These are phyloP conservation scores for Anthonomus grandis DNA, from an alignment of 1,140 invertebrate genomes.

Conservation along the genomic window DNA sequence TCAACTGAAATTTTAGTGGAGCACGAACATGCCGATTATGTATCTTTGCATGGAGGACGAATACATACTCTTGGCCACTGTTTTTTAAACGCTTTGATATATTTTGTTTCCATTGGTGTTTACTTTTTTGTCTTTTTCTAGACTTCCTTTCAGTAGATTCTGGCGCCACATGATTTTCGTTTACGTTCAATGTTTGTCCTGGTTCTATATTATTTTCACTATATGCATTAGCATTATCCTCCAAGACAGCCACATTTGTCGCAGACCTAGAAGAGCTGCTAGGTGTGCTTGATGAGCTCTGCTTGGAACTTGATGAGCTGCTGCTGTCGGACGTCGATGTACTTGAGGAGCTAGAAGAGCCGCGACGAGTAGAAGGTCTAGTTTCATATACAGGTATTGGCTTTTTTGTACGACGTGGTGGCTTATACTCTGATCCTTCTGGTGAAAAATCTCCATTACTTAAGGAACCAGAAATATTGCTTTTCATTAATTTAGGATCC, in stretches of 20 bases:
- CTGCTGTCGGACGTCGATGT: conserved; percentile 3
- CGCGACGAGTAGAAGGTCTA: conserved; percentile 5
- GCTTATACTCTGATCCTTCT: conserved; percentile 8
- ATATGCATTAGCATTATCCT: neutral
- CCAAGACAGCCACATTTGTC: neutral
- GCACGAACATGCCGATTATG: no score
- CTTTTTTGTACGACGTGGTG: conserved; percentile 11
- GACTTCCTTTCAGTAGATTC: conserved; percentile 9
- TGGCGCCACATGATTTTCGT: conserved; percentile 5
- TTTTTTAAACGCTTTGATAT: conserved; percentile 2
- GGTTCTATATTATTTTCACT: conserved; percentile 2
- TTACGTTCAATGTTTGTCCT: neutral
- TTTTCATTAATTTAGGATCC: conserved; percentile 1
- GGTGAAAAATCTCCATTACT: no score
- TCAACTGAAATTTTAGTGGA: no score
- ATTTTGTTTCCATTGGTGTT: conserved; percentile 7
- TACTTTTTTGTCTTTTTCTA: conserved; percentile 7
- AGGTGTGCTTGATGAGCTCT: neutral
- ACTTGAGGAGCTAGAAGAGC: neutral
- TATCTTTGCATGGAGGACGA: no score
- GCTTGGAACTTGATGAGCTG: no score
- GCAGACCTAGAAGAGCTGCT: neutral
- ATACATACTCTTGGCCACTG: no score
- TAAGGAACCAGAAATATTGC: conserved; percentile 14
- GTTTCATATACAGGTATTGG: conserved; percentile 1